Conservation (phyloP, 2,113 vertebrate genomes). For the Asarcornis scutulata region DNA sequence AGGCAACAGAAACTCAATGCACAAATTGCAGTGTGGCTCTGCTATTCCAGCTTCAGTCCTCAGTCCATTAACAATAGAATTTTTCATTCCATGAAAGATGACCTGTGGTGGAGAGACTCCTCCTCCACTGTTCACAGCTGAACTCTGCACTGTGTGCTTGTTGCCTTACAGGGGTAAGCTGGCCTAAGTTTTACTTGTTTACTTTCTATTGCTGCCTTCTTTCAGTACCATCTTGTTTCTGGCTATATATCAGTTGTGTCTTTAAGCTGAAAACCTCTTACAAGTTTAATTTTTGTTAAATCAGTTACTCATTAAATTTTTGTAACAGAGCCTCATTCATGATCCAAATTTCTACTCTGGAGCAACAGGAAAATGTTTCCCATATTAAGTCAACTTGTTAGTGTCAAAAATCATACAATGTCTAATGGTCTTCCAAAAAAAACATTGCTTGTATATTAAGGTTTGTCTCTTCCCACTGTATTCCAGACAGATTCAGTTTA, state of each 20-base stretch:
- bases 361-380: not conserved
- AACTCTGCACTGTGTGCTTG: not conserved
- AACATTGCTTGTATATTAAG: not conserved
- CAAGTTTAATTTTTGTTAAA: not conserved
- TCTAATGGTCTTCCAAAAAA: not conserved
- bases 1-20: not conserved
- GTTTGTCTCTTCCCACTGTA: not conserved
- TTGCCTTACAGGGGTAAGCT: not conserved
- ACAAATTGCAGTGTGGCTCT: not conserved
- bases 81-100: not conserved
- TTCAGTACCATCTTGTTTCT: not conserved
- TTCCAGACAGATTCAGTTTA: not conserved
- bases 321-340: not conserved
- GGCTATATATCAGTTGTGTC: not conserved
- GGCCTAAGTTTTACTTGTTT: not conserved
- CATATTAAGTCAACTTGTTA: not conserved
- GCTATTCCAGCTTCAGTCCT: not conserved
- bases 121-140: not conserved
- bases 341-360: not conserved
- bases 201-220: not conserved
- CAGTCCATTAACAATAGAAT: not conserved
- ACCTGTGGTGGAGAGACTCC: no score
- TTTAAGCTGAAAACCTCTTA: not conserved
- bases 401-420: not conserved
- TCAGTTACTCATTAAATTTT: not conserved